Conservation (phyloP, 2,797 vertebrate genomes). For the Phataginus tricuspis region DNA sequence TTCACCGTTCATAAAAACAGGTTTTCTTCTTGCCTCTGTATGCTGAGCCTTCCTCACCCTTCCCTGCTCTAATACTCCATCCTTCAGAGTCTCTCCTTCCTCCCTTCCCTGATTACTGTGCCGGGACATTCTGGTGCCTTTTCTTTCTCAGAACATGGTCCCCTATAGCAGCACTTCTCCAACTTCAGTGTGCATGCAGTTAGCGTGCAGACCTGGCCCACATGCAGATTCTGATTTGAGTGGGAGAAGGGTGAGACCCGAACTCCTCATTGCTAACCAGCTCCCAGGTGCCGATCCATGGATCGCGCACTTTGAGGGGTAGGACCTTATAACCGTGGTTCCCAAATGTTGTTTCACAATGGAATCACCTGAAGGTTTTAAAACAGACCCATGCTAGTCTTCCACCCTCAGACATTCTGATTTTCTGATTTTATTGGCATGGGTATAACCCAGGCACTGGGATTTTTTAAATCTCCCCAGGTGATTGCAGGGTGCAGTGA, state of each 20-base stretch:
- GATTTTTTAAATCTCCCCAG: background rate
- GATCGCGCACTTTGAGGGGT: background rate
- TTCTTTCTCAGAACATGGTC: background rate
- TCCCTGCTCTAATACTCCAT: background rate
- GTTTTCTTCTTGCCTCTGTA: background rate
- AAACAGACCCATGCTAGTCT: background rate
- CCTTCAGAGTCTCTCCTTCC: background rate
- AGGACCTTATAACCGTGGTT: background rate
- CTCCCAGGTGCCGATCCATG: no score
- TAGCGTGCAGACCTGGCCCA: background rate
- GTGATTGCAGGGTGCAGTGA: no score
- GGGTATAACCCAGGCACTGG: background rate
- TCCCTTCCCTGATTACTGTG: background rate
- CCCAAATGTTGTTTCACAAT: background rate
- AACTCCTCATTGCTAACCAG: background rate
- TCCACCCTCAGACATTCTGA: background rate
- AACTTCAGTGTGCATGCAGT: rapidly evolving
- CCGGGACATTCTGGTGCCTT: background rate
- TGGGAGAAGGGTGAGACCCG: background rate
- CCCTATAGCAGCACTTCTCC: background rate
- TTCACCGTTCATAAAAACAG: background rate
- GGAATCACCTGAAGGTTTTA: background rate
- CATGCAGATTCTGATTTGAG: background rate
- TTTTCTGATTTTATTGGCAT: background rate
- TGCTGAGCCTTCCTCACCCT: no score